phyloP scores from a whole-genome alignment of 2,888 invertebrate genomes.

The Tillus elongatus region DNA sequence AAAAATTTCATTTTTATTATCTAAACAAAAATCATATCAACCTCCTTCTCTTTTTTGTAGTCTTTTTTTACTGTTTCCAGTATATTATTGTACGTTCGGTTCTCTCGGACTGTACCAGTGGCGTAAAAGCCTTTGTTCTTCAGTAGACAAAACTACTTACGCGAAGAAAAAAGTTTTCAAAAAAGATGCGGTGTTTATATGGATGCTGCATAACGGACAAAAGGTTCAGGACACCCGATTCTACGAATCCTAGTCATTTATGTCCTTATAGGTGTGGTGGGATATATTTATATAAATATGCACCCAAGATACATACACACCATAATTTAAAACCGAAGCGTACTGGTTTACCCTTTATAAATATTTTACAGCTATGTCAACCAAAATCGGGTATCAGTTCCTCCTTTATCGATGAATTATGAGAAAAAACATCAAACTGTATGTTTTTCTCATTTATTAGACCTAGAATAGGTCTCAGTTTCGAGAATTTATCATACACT shows the following conservation, averaged over 20 bases:
- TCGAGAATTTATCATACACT: constrained; percentile 1
- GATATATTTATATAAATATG: too few species aligned
- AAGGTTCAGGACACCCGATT: background rate
- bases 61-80: background rate
- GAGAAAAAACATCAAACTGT: constrained; percentile 1
- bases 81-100: background rate
- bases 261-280: too few species aligned
- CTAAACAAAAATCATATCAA: too few species aligned
- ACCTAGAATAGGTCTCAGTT: background rate
- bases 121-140: constrained; percentile 1
- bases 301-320: too few species aligned
- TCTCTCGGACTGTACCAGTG: constrained; percentile 1
- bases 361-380: background rate
- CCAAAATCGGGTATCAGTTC: constrained; percentile 1
- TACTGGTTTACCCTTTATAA: background rate
- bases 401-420: background rate
- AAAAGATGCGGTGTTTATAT: background rate
- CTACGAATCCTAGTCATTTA: too few species aligned
- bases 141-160: background rate
- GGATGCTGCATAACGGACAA: background rate
- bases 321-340: too few species aligned
- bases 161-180: background rate
- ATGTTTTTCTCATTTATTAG: constrained; percentile 1
- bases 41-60: too few species aligned
- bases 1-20: too few species aligned